Base-by-base conservation (phyloP, 2,888 invertebrate genomes). In the Brachylomia viminalis region DNA sequence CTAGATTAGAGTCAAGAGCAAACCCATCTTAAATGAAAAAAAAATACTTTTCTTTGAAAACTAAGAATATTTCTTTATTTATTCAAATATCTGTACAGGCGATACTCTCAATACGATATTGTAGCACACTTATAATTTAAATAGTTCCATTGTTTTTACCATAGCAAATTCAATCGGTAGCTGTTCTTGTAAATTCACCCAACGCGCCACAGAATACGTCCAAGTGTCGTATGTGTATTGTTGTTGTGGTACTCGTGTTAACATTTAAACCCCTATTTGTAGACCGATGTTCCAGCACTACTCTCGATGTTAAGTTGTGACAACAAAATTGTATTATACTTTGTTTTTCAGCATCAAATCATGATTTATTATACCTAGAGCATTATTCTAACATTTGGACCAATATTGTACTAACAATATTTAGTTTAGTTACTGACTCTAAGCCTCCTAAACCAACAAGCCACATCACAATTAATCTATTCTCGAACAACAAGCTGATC, bases 401-500 rank as follows among this genome's bases (percentile, higher is more conserved):
- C 42, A 42, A 42, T 42, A 10, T 42, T 42, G 5, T 42, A 42
- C 42, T 6, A 42, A 42, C 10, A 42, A 52, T 52, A 52, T 52
- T 23, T n/a, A 13, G 13, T 54, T 54, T 27, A 20, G 65, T 42
- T 15, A 8, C 64, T 27, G 42, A 23, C 27, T 42, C 6, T 17
- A 17, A 42, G 0, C 42, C 42, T 10, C 42, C 42, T 13, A 65
- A 47, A 49, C 20, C 52, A 49, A 30, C 10, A 33, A n/a, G 33
- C 1, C n/a, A 30, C 17, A 49, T 27, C 27, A 54, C 30, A 27
- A 54, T 23, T 27, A 17, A 64, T 38, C 27, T 52, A 77, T 68
- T n/a, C 38, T 20, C 54, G 47, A 68, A 59, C 3, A 59, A 77
- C n/a, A 15, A 62, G 15, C n/a, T 1, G 38, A 54, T 69, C n/a